phyloP scores from a whole-genome alignment of 2,888 invertebrate species.

The Aphidius colemani region DNA sequence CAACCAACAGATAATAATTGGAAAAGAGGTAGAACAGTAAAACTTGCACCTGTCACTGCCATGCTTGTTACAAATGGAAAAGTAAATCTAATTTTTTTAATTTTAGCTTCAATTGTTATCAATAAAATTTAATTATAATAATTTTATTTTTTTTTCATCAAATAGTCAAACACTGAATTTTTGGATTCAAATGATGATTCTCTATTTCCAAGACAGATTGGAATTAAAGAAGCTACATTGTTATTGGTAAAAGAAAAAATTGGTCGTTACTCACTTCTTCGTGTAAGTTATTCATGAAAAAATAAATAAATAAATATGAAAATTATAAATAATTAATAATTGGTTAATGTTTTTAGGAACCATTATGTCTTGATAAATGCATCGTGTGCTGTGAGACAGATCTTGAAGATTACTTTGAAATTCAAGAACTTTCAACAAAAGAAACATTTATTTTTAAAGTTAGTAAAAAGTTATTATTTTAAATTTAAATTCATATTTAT shows the following conservation, averaged over 20 bases:
- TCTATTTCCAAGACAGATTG: slow-evolving; percentile 73
- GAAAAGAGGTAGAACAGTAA: slow-evolving; percentile 86
- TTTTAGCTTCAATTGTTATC: slow-evolving; percentile 1
- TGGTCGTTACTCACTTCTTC: slow-evolving; percentile 81
- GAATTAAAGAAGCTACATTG: slow-evolving; percentile 85
- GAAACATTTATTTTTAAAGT: slow-evolving; percentile 96
- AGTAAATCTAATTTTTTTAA: slow-evolving; percentile 62
- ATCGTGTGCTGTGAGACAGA: slow-evolving; percentile 90
- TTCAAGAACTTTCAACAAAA: slow-evolving; percentile 89
- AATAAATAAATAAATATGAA: not conserved
- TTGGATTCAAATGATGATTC: slow-evolving; percentile 69
- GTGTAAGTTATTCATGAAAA: slow-evolving; percentile 66
- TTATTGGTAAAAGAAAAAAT: slow-evolving; percentile 88
- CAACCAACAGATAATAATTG: slow-evolving; percentile 91
- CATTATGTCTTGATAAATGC: slow-evolving; percentile 87
- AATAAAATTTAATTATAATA: not conserved
- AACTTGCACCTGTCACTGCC: slow-evolving; percentile 85
- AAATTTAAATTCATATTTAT: slow-evolving; percentile 11
- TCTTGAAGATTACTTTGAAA: slow-evolving; percentile 92
- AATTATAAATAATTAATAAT: slow-evolving; percentile 5
- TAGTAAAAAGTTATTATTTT: slow-evolving; percentile 37
- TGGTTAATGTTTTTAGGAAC: slow-evolving; percentile 66
- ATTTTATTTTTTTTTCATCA: not conserved
- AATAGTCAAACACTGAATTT: slow-evolving; percentile 72
- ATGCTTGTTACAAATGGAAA: slow-evolving; percentile 90